Evolutionary conservation across 2,888 invertebrate species (phyloP).

Genomic region (Hydrotaea cyrtoneurina): DNA sequence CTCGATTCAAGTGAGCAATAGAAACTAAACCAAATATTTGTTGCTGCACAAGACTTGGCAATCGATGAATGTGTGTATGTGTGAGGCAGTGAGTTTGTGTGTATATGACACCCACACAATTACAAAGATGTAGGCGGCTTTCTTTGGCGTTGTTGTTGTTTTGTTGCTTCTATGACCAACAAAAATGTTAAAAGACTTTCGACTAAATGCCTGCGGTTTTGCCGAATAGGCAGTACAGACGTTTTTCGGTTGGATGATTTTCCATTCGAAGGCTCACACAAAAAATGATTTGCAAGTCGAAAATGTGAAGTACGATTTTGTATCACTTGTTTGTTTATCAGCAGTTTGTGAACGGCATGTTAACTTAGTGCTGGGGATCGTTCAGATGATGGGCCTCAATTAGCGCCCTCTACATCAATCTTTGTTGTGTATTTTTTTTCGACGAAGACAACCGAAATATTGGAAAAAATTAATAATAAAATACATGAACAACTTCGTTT

Average conservation of each 20-base stretch:
- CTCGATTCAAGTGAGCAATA: not conserved
- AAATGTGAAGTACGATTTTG: no score
- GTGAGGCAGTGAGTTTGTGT: not conserved
- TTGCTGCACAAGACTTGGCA: not conserved
- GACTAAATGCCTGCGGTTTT: conserved; percentile 50
- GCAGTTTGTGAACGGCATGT: no score
- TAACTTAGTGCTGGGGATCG: no score
- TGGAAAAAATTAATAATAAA: no score
- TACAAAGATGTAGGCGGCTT: not conserved
- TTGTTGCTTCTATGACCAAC: conserved; percentile 1
- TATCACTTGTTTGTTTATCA: no score
- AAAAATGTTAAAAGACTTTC: conserved; percentile 32
- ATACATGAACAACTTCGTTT: no score
- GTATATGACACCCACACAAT: conserved; percentile 6
- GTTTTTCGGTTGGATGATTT: not conserved
- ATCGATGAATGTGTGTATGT: not conserved
- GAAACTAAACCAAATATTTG: not conserved
- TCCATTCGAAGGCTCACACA: not conserved
- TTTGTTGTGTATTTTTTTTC: no score
- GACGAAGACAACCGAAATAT: no score
- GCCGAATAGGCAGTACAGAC: conserved; percentile 23
- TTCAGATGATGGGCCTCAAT: no score
- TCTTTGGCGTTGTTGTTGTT: no score
- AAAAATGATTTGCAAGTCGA: not conserved
- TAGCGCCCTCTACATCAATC: no score